Evolutionary conservation across 2,888 invertebrate genomes (phyloP).

Genomic region (Willowsia nigromaculata): DNA sequence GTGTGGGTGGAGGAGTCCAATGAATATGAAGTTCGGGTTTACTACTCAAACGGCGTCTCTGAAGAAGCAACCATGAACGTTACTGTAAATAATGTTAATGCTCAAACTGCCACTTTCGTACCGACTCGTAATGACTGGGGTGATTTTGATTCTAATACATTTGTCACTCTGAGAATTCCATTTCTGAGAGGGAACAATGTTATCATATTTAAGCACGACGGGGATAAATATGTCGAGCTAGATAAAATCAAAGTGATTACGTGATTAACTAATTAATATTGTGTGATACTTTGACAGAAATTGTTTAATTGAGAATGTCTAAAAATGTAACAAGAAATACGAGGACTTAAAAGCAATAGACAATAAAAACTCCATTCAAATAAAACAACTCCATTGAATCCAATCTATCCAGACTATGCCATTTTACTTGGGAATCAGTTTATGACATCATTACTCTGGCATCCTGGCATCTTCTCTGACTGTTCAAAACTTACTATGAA

Average conservation of each 20-base stretch:
- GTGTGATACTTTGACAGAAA: too few relatives aligned
- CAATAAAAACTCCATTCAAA: too few relatives aligned
- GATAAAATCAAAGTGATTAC: constrained; percentile 67
- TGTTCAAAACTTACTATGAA: too few relatives aligned
- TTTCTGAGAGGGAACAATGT: constrained; percentile 75
- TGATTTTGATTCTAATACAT: constrained; percentile 56
- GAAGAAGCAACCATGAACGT: constrained; percentile 57
- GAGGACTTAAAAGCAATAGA: too few relatives aligned
- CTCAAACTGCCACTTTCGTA: constrained; percentile 42
- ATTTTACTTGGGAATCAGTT: too few relatives aligned
- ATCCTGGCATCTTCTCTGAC: too few relatives aligned
- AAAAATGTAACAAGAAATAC: too few relatives aligned
- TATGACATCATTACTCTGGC: too few relatives aligned
- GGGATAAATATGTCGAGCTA: constrained; percentile 61
- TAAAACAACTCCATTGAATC: too few relatives aligned
- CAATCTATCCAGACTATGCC: too few relatives aligned
- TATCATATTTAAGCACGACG: constrained; percentile 68
- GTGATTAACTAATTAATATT: too few relatives aligned
- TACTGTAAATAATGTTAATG: constrained; percentile 63
- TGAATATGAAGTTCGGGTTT: constrained; percentile 67
- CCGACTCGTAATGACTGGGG: constrained; percentile 68
- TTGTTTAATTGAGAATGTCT: too few relatives aligned
- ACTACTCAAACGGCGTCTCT: constrained; percentile 69
- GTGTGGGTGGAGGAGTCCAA: constrained; percentile 75
- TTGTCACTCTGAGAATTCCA: constrained; percentile 51